These are phyloP conservation scores for Rafetus swinhoei DNA, from an alignment of 2,113 vertebrate genomes.

Conservation along the genomic window DNA sequence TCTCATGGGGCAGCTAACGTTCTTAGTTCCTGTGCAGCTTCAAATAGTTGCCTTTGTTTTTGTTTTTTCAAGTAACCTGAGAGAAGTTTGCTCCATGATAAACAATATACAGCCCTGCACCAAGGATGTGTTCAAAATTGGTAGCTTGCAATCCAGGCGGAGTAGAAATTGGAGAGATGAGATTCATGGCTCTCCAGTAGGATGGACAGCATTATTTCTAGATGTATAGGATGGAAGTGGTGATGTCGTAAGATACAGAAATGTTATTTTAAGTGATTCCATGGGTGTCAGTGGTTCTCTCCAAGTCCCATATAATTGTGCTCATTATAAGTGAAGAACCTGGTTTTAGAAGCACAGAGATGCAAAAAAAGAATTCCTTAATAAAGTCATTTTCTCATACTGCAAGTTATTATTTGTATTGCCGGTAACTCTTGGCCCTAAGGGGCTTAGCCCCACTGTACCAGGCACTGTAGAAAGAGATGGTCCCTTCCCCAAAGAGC, in stretches of 20 bases:
- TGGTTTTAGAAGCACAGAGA: neutral
- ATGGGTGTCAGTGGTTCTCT: neutral
- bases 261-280: neutral
- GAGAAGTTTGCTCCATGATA: neutral
- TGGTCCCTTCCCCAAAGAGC: neutral
- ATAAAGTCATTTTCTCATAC: neutral
- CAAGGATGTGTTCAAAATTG: fast-evolving
- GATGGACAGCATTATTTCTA: neutral
- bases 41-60: neutral
- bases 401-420: conserved; percentile 26
- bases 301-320: neutral
- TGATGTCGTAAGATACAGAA: neutral
- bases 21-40: neutral
- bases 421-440: neutral
- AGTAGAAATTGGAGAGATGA: neutral
- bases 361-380: neutral
- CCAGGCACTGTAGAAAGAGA: conserved; percentile 43
- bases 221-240: neutral
- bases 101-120: neutral
- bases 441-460: neutral
- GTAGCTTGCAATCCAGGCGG: neutral
- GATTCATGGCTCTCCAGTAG: neutral
- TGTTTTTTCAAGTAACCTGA: neutral
- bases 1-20: neutral
- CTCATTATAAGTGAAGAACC: neutral